Conservation (phyloP, 2,113 vertebrate genomes). For the Probosciger aterrimus region DNA sequence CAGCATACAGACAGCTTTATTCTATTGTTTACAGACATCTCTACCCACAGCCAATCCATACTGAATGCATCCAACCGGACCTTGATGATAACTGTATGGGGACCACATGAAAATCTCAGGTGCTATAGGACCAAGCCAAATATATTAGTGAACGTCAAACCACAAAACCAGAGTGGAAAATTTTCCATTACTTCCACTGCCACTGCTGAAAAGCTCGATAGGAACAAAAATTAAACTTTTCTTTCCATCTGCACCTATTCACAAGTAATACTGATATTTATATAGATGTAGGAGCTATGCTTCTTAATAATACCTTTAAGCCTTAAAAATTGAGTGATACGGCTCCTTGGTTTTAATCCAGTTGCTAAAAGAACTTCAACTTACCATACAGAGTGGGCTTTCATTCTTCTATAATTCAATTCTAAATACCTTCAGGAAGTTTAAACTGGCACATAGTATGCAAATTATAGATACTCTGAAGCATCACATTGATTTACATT, state of each 20-base stretch:
- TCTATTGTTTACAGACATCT: not conserved
- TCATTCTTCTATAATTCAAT: slow-evolving; percentile 21
- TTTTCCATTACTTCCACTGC: not conserved
- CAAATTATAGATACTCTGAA: slow-evolving; percentile 16
- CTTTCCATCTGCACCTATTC: not conserved
- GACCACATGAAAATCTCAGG: not conserved
- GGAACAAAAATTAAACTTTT: not conserved
- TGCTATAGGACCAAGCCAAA: not conserved
- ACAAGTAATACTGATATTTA: not conserved
- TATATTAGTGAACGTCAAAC: not conserved
- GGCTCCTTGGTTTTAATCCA: not conserved
- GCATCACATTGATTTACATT: slow-evolving; percentile 9
- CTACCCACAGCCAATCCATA: not conserved
- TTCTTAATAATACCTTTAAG: not conserved
- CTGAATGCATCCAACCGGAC: not conserved
- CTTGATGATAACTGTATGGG: not conserved
- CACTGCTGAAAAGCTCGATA: not conserved
- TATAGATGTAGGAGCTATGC: not conserved
- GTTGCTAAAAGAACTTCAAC: not conserved
- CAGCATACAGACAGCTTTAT: not conserved
- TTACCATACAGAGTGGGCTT: not conserved
- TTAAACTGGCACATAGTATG: slow-evolving; percentile 7
- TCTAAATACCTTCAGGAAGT: slow-evolving; percentile 46
- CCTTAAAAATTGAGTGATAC: not conserved
- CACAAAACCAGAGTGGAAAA: not conserved